Evolutionary conservation across 2,888 invertebrate species (phyloP), one percentile per base, ranked within the genome.

Genomic region (Limenitis camilla): DNA sequence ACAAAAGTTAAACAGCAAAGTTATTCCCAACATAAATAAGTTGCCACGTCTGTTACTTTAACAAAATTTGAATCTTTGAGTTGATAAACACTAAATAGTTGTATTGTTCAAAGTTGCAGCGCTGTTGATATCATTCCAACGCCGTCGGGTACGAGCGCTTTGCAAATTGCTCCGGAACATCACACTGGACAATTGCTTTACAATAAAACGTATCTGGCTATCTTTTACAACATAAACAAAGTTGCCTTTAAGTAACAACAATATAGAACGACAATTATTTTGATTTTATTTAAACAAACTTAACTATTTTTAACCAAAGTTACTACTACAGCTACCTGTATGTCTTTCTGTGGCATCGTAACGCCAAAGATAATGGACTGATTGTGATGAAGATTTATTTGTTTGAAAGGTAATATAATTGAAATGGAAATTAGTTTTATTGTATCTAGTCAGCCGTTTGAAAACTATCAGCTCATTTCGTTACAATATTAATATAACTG

Each of bases 111-210:
- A 49, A 44, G 48, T 55, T 40, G 48, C 54, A 53, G 42, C 40
- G 44, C 43, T 53, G 50, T 49, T 56, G 57, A 69, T 65, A 63
- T 65, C 61, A 64, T 72, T 74, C 67, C 69, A 68, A 68, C 60
- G 66, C 67, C 64, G 64, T 49, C 60, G 68, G 64, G 68, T 72
- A 67, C 71, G 69, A 72, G 72, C 68, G 68, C 66, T 67, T 64
- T 68, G 63, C 63, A 63, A 58, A 60, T 52, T 51, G 54, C 53
- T 42, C 42, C 48, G 50, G 43, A 56, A 53, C 40, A 55, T 61
- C 53, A 53, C 43, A 46, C 54, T 48, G 48, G 58, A 55, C 56
- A 52, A 56, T 59, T 44, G 58, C 51, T 54, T 52, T 56, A 33
- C 42, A 56, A 56, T 56, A 55, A 58, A 58, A 55, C 40, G 49